These are phyloP conservation scores for Physella acuta DNA, from an alignment of 1,140 invertebrate genomes.

Conservation along the genomic window DNA sequence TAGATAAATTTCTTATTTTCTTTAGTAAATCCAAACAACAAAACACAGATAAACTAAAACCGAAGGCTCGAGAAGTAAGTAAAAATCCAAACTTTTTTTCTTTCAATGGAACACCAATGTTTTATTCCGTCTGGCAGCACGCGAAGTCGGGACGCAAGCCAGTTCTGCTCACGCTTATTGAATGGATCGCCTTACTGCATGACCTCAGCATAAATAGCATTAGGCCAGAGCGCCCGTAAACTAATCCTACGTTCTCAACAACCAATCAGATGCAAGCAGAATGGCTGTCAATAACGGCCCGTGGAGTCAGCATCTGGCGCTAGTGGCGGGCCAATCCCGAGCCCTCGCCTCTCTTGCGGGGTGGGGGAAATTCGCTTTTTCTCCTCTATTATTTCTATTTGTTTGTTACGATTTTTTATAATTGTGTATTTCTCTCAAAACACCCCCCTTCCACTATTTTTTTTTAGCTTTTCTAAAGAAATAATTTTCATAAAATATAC, in stretches of 20 bases:
- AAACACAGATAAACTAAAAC: constrained; percentile 22
- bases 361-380: not conserved
- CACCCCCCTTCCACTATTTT: too few species aligned
- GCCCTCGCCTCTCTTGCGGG: not conserved
- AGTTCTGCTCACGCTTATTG: constrained; percentile 27
- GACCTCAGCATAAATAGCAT: constrained; percentile 39
- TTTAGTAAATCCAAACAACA: constrained; percentile 21
- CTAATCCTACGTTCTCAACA: constrained; percentile 31
- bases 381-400: not conserved
- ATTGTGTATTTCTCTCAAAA: not conserved
- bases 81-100: constrained; percentile 17
- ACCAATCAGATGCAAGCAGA: constrained; percentile 32
- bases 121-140: constrained; percentile 22
- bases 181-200: constrained; percentile 30
- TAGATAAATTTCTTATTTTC: constrained; percentile 24
- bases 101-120: constrained; percentile 9
- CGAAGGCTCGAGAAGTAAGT: constrained; percentile 6
- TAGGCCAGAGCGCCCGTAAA: constrained; percentile 31
- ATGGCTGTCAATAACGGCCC: constrained; percentile 26
- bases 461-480: too few species aligned
- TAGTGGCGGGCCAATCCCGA: constrained; percentile 27
- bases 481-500: too few species aligned
- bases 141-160: constrained; percentile 20
- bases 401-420: not conserved
- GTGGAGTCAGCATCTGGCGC: constrained; percentile 26